These are phyloP conservation scores for Cerastis rubricosa DNA, from an alignment of 2,888 invertebrate genomes.

Conservation along the genomic window DNA sequence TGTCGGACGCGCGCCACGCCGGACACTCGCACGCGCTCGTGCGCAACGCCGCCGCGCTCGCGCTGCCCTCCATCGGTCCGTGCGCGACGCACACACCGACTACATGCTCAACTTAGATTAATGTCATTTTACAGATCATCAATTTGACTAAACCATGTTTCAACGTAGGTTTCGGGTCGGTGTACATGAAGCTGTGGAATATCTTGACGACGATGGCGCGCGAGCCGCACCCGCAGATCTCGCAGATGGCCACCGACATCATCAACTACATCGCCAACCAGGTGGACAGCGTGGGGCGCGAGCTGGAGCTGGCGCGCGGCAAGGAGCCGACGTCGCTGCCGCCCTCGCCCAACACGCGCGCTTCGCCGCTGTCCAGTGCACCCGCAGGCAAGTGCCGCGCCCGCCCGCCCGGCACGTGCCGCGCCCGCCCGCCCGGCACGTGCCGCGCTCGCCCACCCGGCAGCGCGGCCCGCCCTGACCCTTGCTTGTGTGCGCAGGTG, in stretches of 20 bases:
- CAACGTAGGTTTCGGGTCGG: constrained; percentile 91
- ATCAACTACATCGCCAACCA: constrained; percentile 95
- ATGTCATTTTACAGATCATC: neutral
- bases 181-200: constrained; percentile 97
- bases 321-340: constrained; percentile 89
- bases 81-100: no score
- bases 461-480: no score
- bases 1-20: constrained; percentile 55
- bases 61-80: constrained; percentile 81
- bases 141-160: neutral
- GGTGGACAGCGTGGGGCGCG: constrained; percentile 80
- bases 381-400: constrained; percentile 44
- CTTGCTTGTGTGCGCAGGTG: constrained; percentile 67
- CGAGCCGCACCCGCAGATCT: constrained; percentile 97
- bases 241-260: constrained; percentile 94
- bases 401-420: constrained; percentile 65
- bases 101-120: no score
- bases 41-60: constrained; percentile 64
- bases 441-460: no score
- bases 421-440: no score
- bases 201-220: constrained; percentile 94
- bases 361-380: no score
- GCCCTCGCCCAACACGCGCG: constrained; percentile 91
- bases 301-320: constrained; percentile 62
- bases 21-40: constrained; percentile 61